Conservation (phyloP, 2,888 invertebrate species). For the Encarsia formosa region DNA sequence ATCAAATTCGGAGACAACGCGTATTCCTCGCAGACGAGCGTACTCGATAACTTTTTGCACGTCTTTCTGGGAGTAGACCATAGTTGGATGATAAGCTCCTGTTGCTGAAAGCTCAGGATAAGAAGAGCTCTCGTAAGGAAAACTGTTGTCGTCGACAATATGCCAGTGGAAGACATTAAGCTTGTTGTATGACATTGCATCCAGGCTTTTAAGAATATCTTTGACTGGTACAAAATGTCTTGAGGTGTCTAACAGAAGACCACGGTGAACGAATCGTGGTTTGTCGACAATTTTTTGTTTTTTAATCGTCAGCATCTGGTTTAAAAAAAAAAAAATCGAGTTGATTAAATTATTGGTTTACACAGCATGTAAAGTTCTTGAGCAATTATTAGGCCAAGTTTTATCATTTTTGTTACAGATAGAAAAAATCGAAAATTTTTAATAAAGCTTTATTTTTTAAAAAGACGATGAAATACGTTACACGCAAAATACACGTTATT, state of each 20-base stretch:
- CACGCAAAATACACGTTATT: too few species aligned
- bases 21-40: slow-evolving; percentile 75
- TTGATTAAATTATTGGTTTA: too few species aligned
- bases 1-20: slow-evolving; percentile 88
- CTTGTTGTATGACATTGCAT: slow-evolving; percentile 88
- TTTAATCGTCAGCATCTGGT: slow-evolving; percentile 67
- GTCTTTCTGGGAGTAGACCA: slow-evolving; percentile 64
- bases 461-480: too few species aligned
- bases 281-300: slow-evolving; percentile 67
- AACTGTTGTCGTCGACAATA: slow-evolving; percentile 88
- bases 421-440: too few species aligned
- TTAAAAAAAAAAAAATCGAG: slow-evolving; percentile 42
- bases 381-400: too few species aligned
- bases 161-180: slow-evolving; percentile 95
- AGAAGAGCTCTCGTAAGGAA: slow-evolving; percentile 75
- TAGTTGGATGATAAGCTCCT: slow-evolving; percentile 65
- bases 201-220: slow-evolving; percentile 65
- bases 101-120: slow-evolving; percentile 67
- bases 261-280: slow-evolving; percentile 78
- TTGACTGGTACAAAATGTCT: slow-evolving; percentile 76
- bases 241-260: slow-evolving; percentile 81
- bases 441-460: too few species aligned
- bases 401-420: too few species aligned
- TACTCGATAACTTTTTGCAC: slow-evolving; percentile 68
- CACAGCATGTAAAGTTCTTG: too few species aligned